Percentiles rank a stretch among this genome's conserved stretches.
Conservation (phyloP, 1,140 invertebrate genomes). For the Armadillidium nasatum region DNA sequence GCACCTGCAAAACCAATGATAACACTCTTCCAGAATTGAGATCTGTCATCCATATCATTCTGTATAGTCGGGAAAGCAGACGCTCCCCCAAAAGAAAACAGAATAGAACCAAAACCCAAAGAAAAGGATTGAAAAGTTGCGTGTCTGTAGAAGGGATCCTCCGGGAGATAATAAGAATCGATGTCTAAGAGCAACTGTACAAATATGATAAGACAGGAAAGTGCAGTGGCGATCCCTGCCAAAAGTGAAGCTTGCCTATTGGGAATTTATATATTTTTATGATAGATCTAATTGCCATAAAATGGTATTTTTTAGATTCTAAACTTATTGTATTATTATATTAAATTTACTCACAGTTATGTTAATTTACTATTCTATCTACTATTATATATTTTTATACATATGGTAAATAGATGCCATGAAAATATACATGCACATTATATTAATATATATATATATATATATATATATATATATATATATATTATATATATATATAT, state of each 20-base stretch:
- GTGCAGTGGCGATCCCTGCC: conserved; percentile 56
- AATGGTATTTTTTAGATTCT: too few species aligned
- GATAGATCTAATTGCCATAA: too few species aligned
- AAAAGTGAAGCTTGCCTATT: conserved; percentile 54
- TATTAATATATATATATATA: too few species aligned
- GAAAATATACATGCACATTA: too few species aligned
- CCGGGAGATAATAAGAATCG: neutral
- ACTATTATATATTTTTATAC: too few species aligned
- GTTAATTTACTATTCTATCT: too few species aligned
- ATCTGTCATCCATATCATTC: conserved; percentile 54
- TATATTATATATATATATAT: too few species aligned
- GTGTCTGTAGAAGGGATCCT: conserved; percentile 13
- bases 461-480: too few species aligned
- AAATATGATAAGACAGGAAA: conserved; percentile 58
- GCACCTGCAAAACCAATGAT: conserved; percentile 46
- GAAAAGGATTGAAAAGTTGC: conserved; percentile 54
- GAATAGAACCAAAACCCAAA: conserved; percentile 60
- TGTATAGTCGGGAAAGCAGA: conserved; percentile 67
- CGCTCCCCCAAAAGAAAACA: conserved; percentile 64
- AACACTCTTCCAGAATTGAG: conserved; percentile 45
- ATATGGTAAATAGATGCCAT: too few species aligned
- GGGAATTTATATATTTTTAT: neutral
- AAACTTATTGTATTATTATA: too few species aligned
- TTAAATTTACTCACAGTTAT: too few species aligned
- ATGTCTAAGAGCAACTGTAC: conserved; percentile 53